phyloP scores from a whole-genome alignment of 2,888 invertebrate species.

The Baccha elongata region DNA sequence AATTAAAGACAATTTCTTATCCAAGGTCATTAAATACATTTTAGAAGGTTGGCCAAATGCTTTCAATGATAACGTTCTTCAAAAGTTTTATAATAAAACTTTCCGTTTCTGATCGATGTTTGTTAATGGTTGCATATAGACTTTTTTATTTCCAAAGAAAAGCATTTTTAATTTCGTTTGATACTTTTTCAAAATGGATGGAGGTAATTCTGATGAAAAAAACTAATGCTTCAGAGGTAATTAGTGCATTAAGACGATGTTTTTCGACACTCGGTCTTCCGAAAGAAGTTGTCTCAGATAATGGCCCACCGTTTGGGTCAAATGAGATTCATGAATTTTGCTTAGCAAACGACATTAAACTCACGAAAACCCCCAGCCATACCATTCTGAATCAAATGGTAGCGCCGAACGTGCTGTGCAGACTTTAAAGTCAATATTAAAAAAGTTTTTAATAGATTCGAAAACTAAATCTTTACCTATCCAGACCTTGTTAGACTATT shows the following conservation, averaged over 20 bases:
- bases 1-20: slow-evolving; percentile 7
- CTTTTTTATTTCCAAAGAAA: slow-evolving; percentile 3
- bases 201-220: slow-evolving; percentile 15
- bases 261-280: slow-evolving; percentile 22
- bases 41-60: slow-evolving; percentile 50
- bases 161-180: slow-evolving; percentile 23
- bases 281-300: background rate
- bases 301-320: slow-evolving; percentile 15
- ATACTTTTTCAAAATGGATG: slow-evolving; percentile 31
- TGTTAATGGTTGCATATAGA: slow-evolving; percentile 49
- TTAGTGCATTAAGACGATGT: background rate
- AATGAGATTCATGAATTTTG: slow-evolving; percentile 33
- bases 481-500: slow-evolving; percentile 12
- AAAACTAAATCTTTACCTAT: too few relatives aligned
- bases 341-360: background rate
- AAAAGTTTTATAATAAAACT: too few relatives aligned
- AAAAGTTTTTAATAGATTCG: slow-evolving; percentile 10
- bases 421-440: slow-evolving; percentile 2
- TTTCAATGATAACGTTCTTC: background rate
- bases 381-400: slow-evolving; percentile 34
- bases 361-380: slow-evolving; percentile 29
- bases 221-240: slow-evolving; percentile 1
- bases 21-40: slow-evolving; percentile 21
- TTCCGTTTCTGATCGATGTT: slow-evolving; percentile 13
- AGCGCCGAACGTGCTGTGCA: slow-evolving; percentile 33